phyloP scores from a whole-genome alignment of 2,888 invertebrate genomes.

The Hydropsyche betteni region DNA sequence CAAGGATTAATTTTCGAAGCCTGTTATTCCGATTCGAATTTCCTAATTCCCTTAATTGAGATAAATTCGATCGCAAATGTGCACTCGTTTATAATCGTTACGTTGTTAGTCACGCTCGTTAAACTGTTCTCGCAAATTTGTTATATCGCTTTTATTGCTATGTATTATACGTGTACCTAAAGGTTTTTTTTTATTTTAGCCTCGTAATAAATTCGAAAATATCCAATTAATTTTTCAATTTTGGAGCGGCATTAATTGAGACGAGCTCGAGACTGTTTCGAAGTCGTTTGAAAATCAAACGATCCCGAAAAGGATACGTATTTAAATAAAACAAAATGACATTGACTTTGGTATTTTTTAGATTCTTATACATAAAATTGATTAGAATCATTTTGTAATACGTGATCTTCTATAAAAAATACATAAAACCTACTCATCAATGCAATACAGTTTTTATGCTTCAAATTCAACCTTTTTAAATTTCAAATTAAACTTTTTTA shows the following conservation, averaged over 20 bases:
- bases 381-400: too few relatives aligned
- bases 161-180: too few relatives aligned
- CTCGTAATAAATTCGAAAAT: constrained; percentile 13
- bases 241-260: not conserved
- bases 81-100: constrained; percentile 33
- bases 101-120: constrained; percentile 29
- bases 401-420: too few relatives aligned
- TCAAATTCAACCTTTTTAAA: too few relatives aligned
- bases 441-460: too few relatives aligned
- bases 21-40: constrained; percentile 32
- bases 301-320: too few relatives aligned
- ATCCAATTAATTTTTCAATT: constrained; percentile 27
- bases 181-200: too few relatives aligned
- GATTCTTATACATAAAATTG: too few relatives aligned
- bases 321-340: too few relatives aligned
- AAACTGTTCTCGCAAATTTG: constrained; percentile 32
- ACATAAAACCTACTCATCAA: too few relatives aligned
- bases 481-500: too few relatives aligned
- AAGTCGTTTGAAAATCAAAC: not conserved
- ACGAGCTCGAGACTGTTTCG: constrained; percentile 1
- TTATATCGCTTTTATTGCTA: constrained; percentile 23
- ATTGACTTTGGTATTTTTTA: too few relatives aligned
- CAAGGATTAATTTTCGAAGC: constrained; percentile 22
- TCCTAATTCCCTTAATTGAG: constrained; percentile 28
- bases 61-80: constrained; percentile 32